phyloP scores from a whole-genome alignment of 2,113 vertebrate genomes.

The Pachycephala philippinensis region DNA sequence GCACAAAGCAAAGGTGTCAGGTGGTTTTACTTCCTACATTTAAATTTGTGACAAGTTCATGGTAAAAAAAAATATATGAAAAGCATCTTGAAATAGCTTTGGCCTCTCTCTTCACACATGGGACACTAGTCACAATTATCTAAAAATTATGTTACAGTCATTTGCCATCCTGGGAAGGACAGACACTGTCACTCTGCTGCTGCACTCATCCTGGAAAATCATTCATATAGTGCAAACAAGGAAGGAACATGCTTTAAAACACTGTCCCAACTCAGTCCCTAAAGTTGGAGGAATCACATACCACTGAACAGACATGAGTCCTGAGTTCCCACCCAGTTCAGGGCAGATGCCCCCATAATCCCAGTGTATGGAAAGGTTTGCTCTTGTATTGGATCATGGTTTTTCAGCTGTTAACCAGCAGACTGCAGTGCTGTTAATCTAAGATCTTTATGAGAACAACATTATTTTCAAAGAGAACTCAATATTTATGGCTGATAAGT shows the following conservation, averaged over 20 bases:
- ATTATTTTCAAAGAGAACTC: background rate
- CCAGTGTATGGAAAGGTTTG: background rate
- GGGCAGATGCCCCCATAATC: background rate
- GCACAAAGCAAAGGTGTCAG: background rate
- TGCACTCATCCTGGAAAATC: background rate
- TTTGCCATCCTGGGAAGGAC: background rate
- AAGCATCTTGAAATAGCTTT: background rate
- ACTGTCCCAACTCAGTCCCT: background rate
- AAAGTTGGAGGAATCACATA: background rate
- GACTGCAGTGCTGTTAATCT: background rate
- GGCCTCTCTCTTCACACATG: background rate
- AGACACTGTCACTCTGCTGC: background rate
- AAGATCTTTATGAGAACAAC: background rate
- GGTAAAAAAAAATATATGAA: background rate
- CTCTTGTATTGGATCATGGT: background rate
- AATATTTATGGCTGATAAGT: slow-evolving; percentile 19
- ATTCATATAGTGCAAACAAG: background rate
- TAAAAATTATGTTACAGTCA: background rate
- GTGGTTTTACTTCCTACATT: background rate
- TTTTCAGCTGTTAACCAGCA: background rate
- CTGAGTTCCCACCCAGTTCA: background rate
- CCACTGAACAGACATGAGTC: background rate
- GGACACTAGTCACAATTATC: background rate
- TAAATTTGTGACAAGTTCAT: background rate
- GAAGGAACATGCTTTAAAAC: background rate